Evolutionary conservation across 2,113 vertebrate species (phyloP), one percentile per base, ranked within the genome.

Genomic region (Hystrix brachyura): DNA sequence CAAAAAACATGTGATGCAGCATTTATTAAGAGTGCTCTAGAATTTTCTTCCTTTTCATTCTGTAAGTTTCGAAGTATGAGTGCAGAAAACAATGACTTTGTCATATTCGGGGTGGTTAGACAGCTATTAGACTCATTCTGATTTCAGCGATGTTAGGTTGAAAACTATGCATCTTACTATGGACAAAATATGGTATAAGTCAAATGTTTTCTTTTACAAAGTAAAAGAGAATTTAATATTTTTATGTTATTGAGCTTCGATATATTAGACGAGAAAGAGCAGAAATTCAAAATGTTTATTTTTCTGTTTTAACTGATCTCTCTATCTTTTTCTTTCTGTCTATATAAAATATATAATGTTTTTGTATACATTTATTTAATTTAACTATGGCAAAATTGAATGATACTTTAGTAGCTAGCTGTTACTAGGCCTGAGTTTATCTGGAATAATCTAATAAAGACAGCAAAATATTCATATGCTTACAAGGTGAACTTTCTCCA

Each of bases 251-350:
- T 94, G 59, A 53, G 15, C 21, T 46, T 65, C 72, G 34, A 72
- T 62, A 9, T 86, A 5, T 92, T 62, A 21, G 69, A 60, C 15
- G 86, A 25, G 89, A 90, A 43, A 84, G 10, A 89, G 19, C 4
- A 93, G 53, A 98, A 92, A 89, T 91, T n/a, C 21, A 96, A 95
- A 90, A 78, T 87, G 1, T 55, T 89, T 86, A 43, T 91, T 96
- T 97, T 71, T n/a, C 27, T 62, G 0, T 86, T 92, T 95, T 59
- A 94, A 84, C 18, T 62, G 51, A 4, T 11, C n/a, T 65, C 12
- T 94, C 19, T 71, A 15, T 71, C 34, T 71, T 29, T 65, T 25
- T 64, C 25, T 64, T 8, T 27, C 43, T 69, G 29, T 74, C 25
- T 38, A 65, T 84, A 55, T 38, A 38, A 38, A 38, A 32, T 46